Conservation (phyloP, 2,797 vertebrate genomes). For the Gymnoscopelus microlampas region DNA sequence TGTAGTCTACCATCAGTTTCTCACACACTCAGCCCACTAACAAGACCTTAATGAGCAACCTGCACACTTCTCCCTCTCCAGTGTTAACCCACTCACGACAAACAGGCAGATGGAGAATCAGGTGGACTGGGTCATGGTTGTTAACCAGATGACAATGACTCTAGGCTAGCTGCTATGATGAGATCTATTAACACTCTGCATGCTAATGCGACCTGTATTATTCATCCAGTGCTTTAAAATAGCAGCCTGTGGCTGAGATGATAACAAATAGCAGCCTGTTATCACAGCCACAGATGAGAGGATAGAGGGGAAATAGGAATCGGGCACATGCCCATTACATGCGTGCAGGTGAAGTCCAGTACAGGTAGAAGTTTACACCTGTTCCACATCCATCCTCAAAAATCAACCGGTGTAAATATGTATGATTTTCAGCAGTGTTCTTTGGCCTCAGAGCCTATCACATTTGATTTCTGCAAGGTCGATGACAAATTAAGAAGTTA, state of each 20-base stretch:
- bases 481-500: too few species aligned
- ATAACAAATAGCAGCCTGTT: conserved; percentile 14
- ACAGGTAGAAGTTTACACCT: too few species aligned
- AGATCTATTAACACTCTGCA: conserved; percentile 36
- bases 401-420: too few species aligned
- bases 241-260: too few species aligned
- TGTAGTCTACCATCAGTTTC: conserved; percentile 53
- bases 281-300: conserved; percentile 4
- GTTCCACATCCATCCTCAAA: too few species aligned
- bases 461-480: too few species aligned
- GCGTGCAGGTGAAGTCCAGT: too few species aligned
- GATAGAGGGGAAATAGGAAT: background rate
- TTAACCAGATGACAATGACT: conserved; percentile 34
- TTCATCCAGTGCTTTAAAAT: conserved; percentile 36
- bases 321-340: too few species aligned
- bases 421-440: too few species aligned
- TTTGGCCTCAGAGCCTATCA: too few species aligned
- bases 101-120: conserved; percentile 30
- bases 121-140: conserved; percentile 43
- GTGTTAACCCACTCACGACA: conserved; percentile 56
- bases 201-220: conserved; percentile 43
- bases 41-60: conserved; percentile 61
- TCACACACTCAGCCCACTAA: conserved; percentile 62
- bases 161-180: conserved; percentile 14
- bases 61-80: conserved; percentile 56